A percentile compares a stretch with the other conserved stretches of the same genome.
Conservation (phyloP, 2,797 vertebrate genomes). For the Pyrocephalus nanus region DNA sequence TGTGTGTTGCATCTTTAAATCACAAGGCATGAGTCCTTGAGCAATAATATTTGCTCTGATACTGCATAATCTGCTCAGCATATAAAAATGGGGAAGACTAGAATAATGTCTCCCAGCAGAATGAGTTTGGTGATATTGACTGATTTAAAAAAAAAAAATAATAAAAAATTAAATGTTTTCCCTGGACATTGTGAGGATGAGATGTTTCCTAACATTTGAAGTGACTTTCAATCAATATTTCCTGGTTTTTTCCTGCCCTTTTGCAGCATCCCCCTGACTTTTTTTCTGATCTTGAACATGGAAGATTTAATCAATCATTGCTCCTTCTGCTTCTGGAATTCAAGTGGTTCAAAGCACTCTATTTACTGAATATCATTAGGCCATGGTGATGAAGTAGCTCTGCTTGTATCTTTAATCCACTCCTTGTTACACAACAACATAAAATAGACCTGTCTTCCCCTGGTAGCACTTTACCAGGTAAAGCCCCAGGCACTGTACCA, state of each 20-base stretch:
- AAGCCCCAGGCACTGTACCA: background rate
- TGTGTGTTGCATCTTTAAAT: background rate
- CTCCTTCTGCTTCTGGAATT: background rate
- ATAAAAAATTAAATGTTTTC: background rate
- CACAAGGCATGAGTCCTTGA: background rate
- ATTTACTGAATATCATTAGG: background rate
- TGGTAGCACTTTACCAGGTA: background rate
- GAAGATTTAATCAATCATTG: slow-evolving; percentile 19
- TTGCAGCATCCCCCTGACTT: background rate
- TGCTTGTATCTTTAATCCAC: background rate
- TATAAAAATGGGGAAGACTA: background rate
- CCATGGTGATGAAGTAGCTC: background rate
- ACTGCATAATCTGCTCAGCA: background rate
- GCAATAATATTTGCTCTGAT: background rate
- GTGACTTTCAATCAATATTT: background rate
- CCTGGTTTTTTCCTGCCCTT: background rate
- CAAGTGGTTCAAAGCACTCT: background rate
- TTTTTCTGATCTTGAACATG: slow-evolving; percentile 1
- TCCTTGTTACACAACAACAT: background rate
- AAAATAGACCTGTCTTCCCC: background rate
- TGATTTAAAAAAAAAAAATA: background rate
- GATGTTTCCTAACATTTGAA: background rate
- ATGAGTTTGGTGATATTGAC: background rate
- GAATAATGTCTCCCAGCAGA: background rate
- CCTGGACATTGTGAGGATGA: background rate